Evolutionary conservation across 1,140 invertebrate species (phyloP), one percentile per base, ranked within the genome.

Genomic region (Drosophila parvula): DNA sequence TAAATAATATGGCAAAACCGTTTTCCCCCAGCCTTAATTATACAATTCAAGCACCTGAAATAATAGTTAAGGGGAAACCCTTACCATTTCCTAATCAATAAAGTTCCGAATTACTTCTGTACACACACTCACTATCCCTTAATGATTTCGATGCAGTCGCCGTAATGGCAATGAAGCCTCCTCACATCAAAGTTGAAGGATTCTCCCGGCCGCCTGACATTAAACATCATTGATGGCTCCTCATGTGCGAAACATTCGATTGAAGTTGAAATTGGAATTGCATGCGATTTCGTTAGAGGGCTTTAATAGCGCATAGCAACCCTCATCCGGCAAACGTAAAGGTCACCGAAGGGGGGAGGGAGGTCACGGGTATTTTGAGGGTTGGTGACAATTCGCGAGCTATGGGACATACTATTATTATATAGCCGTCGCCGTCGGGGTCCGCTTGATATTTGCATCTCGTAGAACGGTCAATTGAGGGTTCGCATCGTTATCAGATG

Each of bases 171-270:
- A 50, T 48, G 47, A 67, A 45, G 65, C 65, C 59, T 65, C 65
- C 59, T 65, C 38, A 64, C 65, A 69, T 67, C 65, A 56, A 68
- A 70, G 48, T 68, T 73, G 68, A 71, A 30, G 69, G 51, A 73
- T 73, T 59, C 63, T 36, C 68, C 38, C 34, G 14, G 27, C 41
- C 4, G 34, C 16, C 34, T 71, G 67, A 50, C 67, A 71, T 73
- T 71, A 73, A 71, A 71, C 65, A 71, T 73, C 69, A 73, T 73
- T 73, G 69, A 73, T 73, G 47, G 69, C 44, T 71, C 44, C 18
- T 71, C 67, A 73, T 73, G 69, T 73, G 69, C 69, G 53, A 73
- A 59, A 59, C 38, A 73, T 59, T 59, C 69, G 53, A 71, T 59
- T 71, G 51, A 45, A 47, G 38, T 70, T 58, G 34, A 64, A 73